phyloP scores from a whole-genome alignment of 53 echinoderm and acorn worm genomes.

The Echinometra lucunter region DNA sequence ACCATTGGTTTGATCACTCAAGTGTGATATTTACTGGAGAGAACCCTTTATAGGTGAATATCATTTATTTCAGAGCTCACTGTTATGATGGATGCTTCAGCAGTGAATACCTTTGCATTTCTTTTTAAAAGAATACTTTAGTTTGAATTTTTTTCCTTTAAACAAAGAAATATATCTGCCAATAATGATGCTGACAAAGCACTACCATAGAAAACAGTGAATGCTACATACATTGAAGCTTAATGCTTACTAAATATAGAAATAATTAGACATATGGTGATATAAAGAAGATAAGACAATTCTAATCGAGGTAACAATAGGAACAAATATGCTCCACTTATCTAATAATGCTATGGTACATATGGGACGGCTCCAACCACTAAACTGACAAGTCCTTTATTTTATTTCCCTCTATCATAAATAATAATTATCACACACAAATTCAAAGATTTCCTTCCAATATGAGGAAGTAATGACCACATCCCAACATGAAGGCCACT shows the following conservation, averaged over 20 bases:
- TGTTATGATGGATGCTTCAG: too few species aligned
- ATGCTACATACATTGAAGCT: background rate
- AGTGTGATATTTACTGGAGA: too few species aligned
- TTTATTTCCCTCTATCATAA: background rate
- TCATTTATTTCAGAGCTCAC: too few species aligned
- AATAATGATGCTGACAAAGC: background rate
- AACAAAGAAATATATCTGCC: background rate
- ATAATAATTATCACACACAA: background rate
- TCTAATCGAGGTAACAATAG: too few species aligned
- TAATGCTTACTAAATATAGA: background rate
- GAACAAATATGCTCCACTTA: background rate
- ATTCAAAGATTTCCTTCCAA: background rate
- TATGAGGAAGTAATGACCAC: background rate
- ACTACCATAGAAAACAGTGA: background rate
- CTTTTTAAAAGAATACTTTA: too few species aligned
- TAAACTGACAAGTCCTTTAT: background rate
- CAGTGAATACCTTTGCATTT: too few species aligned
- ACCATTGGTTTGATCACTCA: too few species aligned
- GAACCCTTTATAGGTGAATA: too few species aligned
- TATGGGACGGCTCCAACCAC: slow-evolving; percentile 3
- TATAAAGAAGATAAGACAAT: background rate
- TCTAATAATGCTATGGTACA: background rate
- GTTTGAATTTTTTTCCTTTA: too few species aligned
- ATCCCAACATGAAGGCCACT: too few species aligned
- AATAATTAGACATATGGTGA: background rate